phyloP scores from a whole-genome alignment of 2,797 vertebrate genomes.

The Muscicapa comitata region DNA sequence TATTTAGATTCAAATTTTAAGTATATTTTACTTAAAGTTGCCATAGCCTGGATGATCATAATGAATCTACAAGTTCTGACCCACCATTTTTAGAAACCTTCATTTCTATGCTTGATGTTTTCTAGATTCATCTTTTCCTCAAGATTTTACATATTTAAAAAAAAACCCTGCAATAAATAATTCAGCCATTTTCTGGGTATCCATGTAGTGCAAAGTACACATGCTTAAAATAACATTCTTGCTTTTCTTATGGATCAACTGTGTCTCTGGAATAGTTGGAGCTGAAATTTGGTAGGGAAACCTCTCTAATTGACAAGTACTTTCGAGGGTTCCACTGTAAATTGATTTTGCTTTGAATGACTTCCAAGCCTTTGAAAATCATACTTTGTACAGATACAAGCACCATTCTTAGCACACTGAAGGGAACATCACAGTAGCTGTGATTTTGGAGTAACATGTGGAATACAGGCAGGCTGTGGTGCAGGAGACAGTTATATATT shows the following conservation, averaged over 20 bases:
- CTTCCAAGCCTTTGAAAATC: constrained; percentile 41
- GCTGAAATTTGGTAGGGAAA: constrained; percentile 49
- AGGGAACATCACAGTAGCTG: background rate
- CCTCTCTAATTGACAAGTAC: constrained; percentile 33
- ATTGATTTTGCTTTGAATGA: constrained; percentile 55
- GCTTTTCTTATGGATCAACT: background rate
- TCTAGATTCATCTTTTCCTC: background rate
- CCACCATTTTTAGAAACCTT: constrained; percentile 3
- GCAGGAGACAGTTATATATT: background rate
- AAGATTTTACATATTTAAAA: background rate
- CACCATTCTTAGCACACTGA: background rate
- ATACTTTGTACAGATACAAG: background rate
- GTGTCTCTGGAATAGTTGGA: constrained; percentile 12
- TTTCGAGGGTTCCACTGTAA: constrained; percentile 52
- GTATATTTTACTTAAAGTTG: background rate
- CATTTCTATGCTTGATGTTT: background rate
- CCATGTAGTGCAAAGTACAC: background rate
- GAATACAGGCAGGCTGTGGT: background rate
- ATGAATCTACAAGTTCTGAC: background rate
- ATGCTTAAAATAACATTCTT: background rate
- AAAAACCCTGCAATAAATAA: background rate
- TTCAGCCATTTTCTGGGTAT: constrained; percentile 29
- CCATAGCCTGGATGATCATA: background rate
- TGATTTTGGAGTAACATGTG: background rate
- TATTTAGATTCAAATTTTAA: background rate